Conservation (phyloP, 2,797 vertebrate species). For the Labroides dimidiatus region DNA sequence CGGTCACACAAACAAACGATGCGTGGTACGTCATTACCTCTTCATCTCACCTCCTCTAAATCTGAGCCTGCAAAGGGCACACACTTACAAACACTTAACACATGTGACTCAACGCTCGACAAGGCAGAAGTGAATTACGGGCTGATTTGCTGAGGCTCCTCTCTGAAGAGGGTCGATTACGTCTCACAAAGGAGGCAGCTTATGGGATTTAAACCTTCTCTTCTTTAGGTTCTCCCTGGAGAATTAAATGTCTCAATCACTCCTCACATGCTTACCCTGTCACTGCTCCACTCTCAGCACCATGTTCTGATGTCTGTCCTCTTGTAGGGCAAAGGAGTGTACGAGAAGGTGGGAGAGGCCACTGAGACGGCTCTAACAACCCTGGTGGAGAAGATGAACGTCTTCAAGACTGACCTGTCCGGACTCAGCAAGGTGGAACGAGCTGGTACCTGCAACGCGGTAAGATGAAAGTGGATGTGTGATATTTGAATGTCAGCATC, state of each 20-base stretch:
- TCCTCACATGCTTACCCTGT: not conserved
- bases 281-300: not conserved
- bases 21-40: slow-evolving; percentile 35
- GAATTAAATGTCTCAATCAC: not conserved
- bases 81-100: slow-evolving; percentile 27
- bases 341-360: slow-evolving; percentile 89
- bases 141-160: slow-evolving; percentile 1
- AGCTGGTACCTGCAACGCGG: slow-evolving; percentile 83
- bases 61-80: slow-evolving; percentile 17
- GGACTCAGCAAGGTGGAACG: slow-evolving; percentile 85
- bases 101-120: slow-evolving; percentile 38
- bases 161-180: slow-evolving; percentile 7
- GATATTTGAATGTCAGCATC: not conserved
- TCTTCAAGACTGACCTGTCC: slow-evolving; percentile 82
- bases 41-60: slow-evolving; percentile 20
- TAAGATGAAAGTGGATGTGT: slow-evolving; percentile 47
- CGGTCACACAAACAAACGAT: slow-evolving; percentile 49
- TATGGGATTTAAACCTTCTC: not conserved
- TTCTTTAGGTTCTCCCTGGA: not conserved
- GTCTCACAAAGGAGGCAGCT: not conserved
- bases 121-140: slow-evolving; percentile 13
- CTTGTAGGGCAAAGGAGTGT: slow-evolving; percentile 83
- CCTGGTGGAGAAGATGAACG: slow-evolving; percentile 90
- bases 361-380: slow-evolving; percentile 88
- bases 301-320: slow-evolving; percentile 20